Evolutionary conservation across 2,888 invertebrate species (phyloP).

Genomic region (Dioctria linearis): DNA sequence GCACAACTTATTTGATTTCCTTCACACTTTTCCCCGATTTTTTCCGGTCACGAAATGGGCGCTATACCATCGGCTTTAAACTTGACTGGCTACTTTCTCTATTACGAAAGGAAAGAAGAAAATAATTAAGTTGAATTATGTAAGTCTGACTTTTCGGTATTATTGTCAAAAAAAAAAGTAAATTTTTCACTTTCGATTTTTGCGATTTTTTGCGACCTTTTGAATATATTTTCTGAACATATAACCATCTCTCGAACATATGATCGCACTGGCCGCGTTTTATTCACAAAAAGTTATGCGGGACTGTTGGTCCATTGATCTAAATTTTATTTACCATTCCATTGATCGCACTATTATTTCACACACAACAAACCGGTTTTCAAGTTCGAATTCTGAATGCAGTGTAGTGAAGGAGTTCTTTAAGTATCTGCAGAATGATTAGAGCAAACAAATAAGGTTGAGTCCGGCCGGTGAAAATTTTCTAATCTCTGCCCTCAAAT

Average conservation of each 20-base stretch:
- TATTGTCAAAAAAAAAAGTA: constrained; percentile 7
- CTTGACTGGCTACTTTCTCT: constrained; percentile 45
- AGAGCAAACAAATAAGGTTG: too few species aligned
- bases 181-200: constrained; percentile 38
- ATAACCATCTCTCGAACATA: neutral
- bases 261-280: neutral
- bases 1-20: neutral
- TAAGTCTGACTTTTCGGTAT: constrained; percentile 13
- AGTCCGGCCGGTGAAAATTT: neutral
- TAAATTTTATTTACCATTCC: constrained; percentile 36
- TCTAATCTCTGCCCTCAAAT: neutral
- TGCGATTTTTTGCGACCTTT: neutral
- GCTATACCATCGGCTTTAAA: constrained; percentile 5
- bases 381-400: constrained; percentile 31
- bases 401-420: too few species aligned
- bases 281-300: constrained; percentile 14
- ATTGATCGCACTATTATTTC: constrained; percentile 20
- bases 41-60: constrained; percentile 21
- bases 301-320: constrained; percentile 30
- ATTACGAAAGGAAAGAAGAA: constrained; percentile 35
- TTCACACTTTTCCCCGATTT: neutral
- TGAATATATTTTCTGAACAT: too few species aligned
- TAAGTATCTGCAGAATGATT: too few species aligned
- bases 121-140: constrained; percentile 22
- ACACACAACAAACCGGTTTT: constrained; percentile 43